Conservation (phyloP, 2,797 vertebrate species). For the Crotalus adamanteus region DNA sequence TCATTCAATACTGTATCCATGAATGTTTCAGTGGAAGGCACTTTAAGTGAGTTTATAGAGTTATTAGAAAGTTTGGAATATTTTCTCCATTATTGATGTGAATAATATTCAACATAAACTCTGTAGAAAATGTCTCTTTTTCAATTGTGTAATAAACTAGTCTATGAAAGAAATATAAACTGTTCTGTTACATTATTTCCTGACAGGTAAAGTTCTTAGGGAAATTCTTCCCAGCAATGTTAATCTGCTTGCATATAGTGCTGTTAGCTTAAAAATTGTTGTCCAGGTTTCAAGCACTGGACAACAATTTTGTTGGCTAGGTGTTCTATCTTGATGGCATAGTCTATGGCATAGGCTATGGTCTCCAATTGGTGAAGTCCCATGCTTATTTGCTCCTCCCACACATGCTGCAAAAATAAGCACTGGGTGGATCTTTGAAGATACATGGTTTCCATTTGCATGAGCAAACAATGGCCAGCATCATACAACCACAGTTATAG, state of each 20-base stretch:
- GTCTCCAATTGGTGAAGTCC: not conserved
- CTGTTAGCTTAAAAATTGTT: not conserved
- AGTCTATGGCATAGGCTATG: too few relatives aligned
- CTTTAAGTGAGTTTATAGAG: constrained; percentile 46
- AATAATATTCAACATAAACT: constrained; percentile 39
- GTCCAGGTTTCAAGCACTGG: not conserved
- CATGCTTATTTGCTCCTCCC: not conserved
- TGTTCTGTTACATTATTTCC: constrained; percentile 29
- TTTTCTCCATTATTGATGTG: constrained; percentile 16
- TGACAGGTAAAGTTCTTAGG: not conserved
- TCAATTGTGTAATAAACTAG: constrained; percentile 47
- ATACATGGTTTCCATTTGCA: not conserved
- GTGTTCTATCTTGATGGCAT: not conserved
- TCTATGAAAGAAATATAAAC: constrained; percentile 11
- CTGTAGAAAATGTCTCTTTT: constrained; percentile 40
- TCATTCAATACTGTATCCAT: constrained; percentile 52
- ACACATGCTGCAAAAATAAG: not conserved
- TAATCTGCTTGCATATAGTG: not conserved
- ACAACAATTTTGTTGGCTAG: not conserved
- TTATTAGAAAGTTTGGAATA: constrained; percentile 34
- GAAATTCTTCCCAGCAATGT: not conserved
- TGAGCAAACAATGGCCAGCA: not conserved
- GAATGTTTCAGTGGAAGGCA: constrained; percentile 52
- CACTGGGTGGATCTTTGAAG: not conserved
- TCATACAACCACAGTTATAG: not conserved